Evolutionary conservation across 2,888 invertebrate genomes (phyloP), one percentile per base, ranked within the genome.

Genomic region (Lasioglossum marginatum): DNA sequence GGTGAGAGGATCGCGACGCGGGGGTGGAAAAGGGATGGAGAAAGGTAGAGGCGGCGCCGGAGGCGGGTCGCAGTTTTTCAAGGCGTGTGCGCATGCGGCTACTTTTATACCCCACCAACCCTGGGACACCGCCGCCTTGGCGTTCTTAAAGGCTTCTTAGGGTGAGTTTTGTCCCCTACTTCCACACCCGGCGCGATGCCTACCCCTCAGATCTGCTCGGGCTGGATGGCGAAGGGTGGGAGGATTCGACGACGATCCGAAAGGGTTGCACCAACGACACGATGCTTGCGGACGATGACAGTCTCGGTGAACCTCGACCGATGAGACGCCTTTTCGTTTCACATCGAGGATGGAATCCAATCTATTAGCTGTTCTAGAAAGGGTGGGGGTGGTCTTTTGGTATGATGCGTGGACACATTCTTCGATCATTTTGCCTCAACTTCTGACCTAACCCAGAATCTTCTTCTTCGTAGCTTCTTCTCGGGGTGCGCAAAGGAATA

Each of bases 101-200:
- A 93, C 93, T 94, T 95, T 94, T 94, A 93, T 93, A 92, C 93
- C 93, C 93, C 93, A 92, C 93, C 93, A 92, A 81, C 88, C 87
- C 37, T 3, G 4, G 23, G 37, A 76, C 81, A 70, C 91, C 88
- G 87, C 90, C 92, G 91, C 91, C 92, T 92, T 91, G 88, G 85
- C 91, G 92, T 95, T 95, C 94, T 95, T 95, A 94, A 94, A 95
- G 93, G 94, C 93, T 95, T 95, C 94, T 95, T 95, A 94, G 93
- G 93, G 91, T 92, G 92, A 95, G 93, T 94, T 94, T 94, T 95
- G 94, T 94, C 93, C 92, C 91, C 92, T 89, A 79, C 88, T 70
- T 81, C 86, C 90, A 86, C 76, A 68, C 79, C 66, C 78, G 77
- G 57, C 82, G 76, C 52, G 34, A 60, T 70, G 68, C 83, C 57